These are phyloP conservation scores for Ranitomeya variabilis DNA, from an alignment of 2,113 vertebrate species.

Conservation along the genomic window DNA sequence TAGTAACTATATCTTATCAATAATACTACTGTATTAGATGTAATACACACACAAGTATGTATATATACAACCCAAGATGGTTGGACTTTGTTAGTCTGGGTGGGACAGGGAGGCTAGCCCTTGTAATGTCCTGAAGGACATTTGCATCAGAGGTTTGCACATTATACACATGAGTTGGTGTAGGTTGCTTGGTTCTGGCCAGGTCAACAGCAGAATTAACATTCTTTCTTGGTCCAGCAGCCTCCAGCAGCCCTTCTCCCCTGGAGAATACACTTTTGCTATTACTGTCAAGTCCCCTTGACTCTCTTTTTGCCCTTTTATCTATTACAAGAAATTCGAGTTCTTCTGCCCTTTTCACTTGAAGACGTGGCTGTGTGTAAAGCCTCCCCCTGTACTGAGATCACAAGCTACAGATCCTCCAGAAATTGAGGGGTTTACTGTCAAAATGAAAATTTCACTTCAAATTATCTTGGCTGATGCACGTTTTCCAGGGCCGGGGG, in stretches of 20 bases:
- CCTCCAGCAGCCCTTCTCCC: conserved; percentile 75
- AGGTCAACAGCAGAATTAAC: conserved; percentile 86
- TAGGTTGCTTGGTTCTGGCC: conserved; percentile 71
- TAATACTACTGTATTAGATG: no score
- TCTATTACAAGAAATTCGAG: conserved; percentile 99
- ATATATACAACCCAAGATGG: no score
- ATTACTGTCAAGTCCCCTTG: conserved; percentile 99
- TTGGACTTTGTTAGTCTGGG: no score
- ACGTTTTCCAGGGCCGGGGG: conserved; percentile 83
- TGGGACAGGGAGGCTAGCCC: background rate
- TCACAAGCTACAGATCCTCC: conserved; percentile 76
- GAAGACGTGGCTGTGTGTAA: conserved; percentile 85
- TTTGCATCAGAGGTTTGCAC: conserved; percentile 65
- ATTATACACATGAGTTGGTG: conserved; percentile 75
- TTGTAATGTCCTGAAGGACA: conserved; percentile 43
- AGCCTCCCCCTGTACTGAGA: conserved; percentile 80
- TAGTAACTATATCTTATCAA: no score
- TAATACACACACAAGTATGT: no score
- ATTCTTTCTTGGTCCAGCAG: conserved; percentile 82
- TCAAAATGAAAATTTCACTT: conserved; percentile 95
- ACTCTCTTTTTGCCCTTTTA: conserved; percentile 99
- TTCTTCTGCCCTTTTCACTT: conserved; percentile 99
- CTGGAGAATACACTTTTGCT: conserved; percentile 91
- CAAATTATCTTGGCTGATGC: conserved; percentile 90
- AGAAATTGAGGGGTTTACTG: conserved; percentile 93